Conservation (phyloP, 1,140 invertebrate genomes). For the Papilio xuthus region DNA sequence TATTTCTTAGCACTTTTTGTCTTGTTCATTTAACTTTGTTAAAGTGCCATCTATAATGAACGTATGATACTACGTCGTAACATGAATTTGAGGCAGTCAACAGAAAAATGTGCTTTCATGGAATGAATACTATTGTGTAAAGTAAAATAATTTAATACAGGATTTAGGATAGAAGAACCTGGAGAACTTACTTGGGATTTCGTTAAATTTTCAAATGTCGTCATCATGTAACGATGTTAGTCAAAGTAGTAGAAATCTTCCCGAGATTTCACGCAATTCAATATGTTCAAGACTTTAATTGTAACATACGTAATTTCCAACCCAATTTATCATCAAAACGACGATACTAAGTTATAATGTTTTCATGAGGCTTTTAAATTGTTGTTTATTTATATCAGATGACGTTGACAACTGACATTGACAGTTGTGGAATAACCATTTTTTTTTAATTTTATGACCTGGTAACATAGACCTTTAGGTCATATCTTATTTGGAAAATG, state of each 20-base stretch:
- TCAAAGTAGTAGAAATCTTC: too few species aligned
- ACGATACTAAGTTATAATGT: not conserved
- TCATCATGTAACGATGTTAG: constrained; percentile 45
- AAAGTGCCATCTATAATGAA: constrained; percentile 45
- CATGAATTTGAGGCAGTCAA: not conserved
- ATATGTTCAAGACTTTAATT: not conserved
- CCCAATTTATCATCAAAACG: not conserved
- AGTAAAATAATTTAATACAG: not conserved
- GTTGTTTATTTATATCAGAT: not conserved
- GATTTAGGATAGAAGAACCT: too few species aligned
- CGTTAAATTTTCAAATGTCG: constrained; percentile 56
- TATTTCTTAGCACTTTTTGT: not conserved
- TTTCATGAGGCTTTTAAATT: not conserved
- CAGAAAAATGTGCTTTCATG: constrained; percentile 14
- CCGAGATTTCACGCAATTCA: not conserved
- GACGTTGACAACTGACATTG: not conserved
- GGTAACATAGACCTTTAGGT: too few species aligned
- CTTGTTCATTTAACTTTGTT: not conserved
- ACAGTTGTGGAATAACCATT: not conserved
- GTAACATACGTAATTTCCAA: not conserved
- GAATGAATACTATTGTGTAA: not conserved
- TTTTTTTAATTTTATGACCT: too few species aligned
- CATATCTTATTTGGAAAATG: too few species aligned
- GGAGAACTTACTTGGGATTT: constrained; percentile 49
- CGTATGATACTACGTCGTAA: not conserved